Conservation (phyloP, 2,113 vertebrate genomes). For the Labeo catla region DNA sequence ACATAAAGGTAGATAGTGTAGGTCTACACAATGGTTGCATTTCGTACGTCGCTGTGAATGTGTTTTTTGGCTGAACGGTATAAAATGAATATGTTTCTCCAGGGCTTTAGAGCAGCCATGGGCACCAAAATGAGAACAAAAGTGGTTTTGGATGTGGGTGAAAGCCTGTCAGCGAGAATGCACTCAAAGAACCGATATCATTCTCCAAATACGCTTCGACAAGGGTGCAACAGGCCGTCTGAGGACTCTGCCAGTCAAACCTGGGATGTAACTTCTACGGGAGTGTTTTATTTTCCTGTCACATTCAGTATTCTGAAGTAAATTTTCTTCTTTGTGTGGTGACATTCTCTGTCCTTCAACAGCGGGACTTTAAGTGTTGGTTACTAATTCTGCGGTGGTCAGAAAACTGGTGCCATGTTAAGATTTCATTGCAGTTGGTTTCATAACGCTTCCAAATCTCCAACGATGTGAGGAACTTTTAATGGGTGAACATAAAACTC, state of each 20-base stretch:
- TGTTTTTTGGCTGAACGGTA: constrained; percentile 4
- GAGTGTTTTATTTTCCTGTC: constrained; percentile 70
- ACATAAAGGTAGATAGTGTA: not conserved
- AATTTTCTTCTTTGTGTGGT: constrained; percentile 12
- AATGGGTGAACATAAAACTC: constrained; percentile 45
- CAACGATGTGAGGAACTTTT: constrained; percentile 38
- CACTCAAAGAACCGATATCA: constrained; percentile 56
- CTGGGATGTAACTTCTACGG: constrained; percentile 57
- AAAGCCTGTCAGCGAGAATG: constrained; percentile 56
- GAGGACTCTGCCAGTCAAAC: constrained; percentile 67
- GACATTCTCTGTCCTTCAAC: constrained; percentile 49
- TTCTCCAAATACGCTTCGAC: constrained; percentile 65
- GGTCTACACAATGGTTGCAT: not conserved
- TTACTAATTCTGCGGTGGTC: constrained; percentile 18
- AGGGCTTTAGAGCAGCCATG: constrained; percentile 39
- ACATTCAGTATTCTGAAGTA: constrained; percentile 62
- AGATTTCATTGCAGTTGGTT: constrained; percentile 45
- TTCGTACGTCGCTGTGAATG: not conserved
- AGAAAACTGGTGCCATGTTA: constrained; percentile 26
- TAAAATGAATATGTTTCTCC: constrained; percentile 41
- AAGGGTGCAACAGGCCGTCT: constrained; percentile 58
- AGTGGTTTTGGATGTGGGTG: constrained; percentile 49
- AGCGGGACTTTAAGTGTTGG: constrained; percentile 47
- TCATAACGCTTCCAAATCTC: constrained; percentile 38
- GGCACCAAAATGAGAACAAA: constrained; percentile 52